These are phyloP conservation scores for Acleris sparsana DNA, from an alignment of 2,888 invertebrate species.

Conservation along the genomic window DNA sequence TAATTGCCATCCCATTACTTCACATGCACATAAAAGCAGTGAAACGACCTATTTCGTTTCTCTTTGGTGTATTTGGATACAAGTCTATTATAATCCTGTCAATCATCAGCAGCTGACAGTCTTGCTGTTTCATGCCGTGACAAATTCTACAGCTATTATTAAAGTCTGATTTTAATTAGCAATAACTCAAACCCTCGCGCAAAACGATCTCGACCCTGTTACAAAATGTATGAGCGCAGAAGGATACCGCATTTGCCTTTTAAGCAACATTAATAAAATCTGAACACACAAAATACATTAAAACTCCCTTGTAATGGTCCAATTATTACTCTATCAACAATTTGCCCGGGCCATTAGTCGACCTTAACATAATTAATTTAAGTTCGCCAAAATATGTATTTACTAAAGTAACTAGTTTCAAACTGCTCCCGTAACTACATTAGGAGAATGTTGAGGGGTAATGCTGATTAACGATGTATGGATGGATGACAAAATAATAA, in stretches of 20 bases:
- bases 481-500: too few species aligned
- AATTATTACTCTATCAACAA: slow-evolving; percentile 63
- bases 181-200: slow-evolving; percentile 7
- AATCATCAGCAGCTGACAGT: too few species aligned
- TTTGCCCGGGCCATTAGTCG: slow-evolving; percentile 54
- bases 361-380: slow-evolving; percentile 63
- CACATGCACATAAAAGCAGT: too few species aligned
- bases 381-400: slow-evolving; percentile 40
- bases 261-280: slow-evolving; percentile 43
- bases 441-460: slow-evolving; percentile 12
- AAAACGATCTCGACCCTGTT: slow-evolving; percentile 15
- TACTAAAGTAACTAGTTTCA: slow-evolving; percentile 44
- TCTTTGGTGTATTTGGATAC: too few species aligned
- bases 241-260: slow-evolving; percentile 21
- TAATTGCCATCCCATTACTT: too few species aligned
- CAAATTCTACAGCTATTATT: neutral
- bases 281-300: slow-evolving; percentile 51
- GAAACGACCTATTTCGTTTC: too few species aligned
- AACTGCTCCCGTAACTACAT: slow-evolving; percentile 46
- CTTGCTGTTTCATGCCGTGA: too few species aligned
- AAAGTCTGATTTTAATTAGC: slow-evolving; percentile 14
- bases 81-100: too few species aligned
- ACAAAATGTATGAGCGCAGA: slow-evolving; percentile 24
- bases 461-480: neutral
- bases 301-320: slow-evolving; percentile 47